Evolutionary conservation across 2,797 vertebrate species (phyloP), one percentile per base, ranked within the genome.

Genomic region (Mormyrus hasselquistii): DNA sequence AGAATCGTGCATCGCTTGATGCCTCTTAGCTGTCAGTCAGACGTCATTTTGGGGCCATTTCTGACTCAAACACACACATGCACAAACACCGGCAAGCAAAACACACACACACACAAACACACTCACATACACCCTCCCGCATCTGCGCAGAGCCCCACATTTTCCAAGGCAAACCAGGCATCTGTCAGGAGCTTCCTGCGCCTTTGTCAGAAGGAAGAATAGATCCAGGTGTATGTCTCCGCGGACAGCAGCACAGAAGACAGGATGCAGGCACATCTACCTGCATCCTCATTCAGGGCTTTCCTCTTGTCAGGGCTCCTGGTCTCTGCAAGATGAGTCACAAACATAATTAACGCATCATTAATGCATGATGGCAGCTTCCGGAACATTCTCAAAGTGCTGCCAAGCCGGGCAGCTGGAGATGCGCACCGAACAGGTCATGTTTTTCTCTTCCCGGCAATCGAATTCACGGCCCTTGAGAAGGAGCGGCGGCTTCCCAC

Each of bases 301-400:
- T 34, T 25, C n/a, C 85, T 38, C 89, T 76, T 76, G 69, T 76
- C 38, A 41, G 69, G 25, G 55, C 34, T 83, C 76, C 65, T 83
- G 29, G 65, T 41, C 65, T 53, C n/a, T 52, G 25, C 44, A 49
- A 79, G 76, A 16, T 57, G 73, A 41, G 44, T 53, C 86, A 87
- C 89, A 90, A 90, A 91, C 76, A 89, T 90, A 90, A 90, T 91
- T 91, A 91, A 90, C 87, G 65, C 87, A 90, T 89, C 89, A 91
- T 90, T 90, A 90, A 90, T 90, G 82, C 90, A 83, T 85, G 73
- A 73, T 87, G 86, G 50, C 44, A 38, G 89, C 69, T 55, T 52
- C 87, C 89, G 89, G 47, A 86, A 44, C 19, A 89, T 79, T 79
- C 65, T 86, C 41, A 55, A 90, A 79, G 85, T 79, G 83, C 89